Evolutionary conservation across 2,888 invertebrate species (phyloP).

Genomic region (Blomia tropicalis): DNA sequence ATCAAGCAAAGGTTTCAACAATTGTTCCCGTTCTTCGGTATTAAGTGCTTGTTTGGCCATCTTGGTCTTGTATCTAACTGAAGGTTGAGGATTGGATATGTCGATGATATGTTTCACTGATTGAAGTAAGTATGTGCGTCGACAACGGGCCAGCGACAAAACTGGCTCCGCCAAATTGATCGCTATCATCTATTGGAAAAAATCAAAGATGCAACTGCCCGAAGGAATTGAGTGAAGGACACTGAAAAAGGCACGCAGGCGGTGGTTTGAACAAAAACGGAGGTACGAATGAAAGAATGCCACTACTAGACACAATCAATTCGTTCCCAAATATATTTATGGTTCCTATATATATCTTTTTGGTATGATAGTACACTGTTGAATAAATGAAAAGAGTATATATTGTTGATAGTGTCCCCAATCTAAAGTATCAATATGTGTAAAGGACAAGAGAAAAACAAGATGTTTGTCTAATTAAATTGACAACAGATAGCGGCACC

Average conservation of each 20-base stretch:
- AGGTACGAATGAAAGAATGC: too few species aligned
- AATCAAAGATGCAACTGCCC: not conserved
- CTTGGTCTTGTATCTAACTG: not conserved
- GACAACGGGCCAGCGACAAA: not conserved
- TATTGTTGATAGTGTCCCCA: too few species aligned
- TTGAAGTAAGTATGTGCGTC: not conserved
- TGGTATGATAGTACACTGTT: too few species aligned
- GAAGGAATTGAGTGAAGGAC: not conserved
- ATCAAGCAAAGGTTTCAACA: conserved; percentile 34
- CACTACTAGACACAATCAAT: too few species aligned
- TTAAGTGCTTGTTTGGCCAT: conserved; percentile 24
- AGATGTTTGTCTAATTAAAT: too few species aligned
- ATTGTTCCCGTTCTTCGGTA: conserved; percentile 33
- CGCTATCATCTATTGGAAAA: not conserved
- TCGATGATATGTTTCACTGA: not conserved
- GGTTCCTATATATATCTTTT: too few species aligned
- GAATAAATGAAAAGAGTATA: too few species aligned
- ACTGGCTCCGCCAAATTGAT: not conserved
- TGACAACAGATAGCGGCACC: too few species aligned
- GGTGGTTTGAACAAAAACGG: too few species aligned
- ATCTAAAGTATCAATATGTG: too few species aligned
- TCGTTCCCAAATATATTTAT: too few species aligned
- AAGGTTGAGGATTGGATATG: not conserved
- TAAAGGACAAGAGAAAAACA: too few species aligned
- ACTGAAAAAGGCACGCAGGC: not conserved